A percentile compares a stretch with the other conserved stretches of the same genome.
Conservation (phyloP, 2,797 vertebrate species). For the Fistularia tabacaria region DNA sequence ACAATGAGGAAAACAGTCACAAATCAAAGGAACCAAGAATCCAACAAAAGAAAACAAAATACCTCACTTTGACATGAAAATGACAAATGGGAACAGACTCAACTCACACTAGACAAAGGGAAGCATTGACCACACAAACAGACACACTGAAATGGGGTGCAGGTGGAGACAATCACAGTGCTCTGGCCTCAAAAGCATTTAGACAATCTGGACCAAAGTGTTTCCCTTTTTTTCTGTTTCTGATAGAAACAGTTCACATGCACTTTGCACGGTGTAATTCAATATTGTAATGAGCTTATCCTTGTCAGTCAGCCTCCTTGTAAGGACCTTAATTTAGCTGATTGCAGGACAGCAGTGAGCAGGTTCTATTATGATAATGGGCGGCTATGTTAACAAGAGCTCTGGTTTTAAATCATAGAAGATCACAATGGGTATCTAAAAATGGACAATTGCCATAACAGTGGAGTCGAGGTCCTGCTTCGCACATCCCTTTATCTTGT, state of each 20-base stretch:
- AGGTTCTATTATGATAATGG: conserved; percentile 46
- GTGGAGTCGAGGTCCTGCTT: conserved; percentile 17
- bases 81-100: too few species aligned
- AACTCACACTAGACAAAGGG: too few species aligned
- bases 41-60: too few species aligned
- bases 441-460: conserved; percentile 32
- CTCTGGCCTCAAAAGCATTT: too few species aligned
- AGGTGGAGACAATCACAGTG: too few species aligned
- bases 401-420: conserved; percentile 26
- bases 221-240: too few species aligned
- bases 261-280: neutral
- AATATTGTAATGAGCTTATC: neutral
- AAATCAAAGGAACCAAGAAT: too few species aligned
- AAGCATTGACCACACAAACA: too few species aligned
- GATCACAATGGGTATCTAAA: conserved; percentile 21
- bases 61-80: too few species aligned
- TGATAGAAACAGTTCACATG: neutral
- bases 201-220: too few species aligned
- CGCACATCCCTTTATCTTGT: neutral
- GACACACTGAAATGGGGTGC: too few species aligned
- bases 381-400: conserved; percentile 39
- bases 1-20: too few species aligned
- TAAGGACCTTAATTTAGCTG: conserved; percentile 41
- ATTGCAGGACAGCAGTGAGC: conserved; percentile 43
- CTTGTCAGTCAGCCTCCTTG: neutral